phyloP scores from a whole-genome alignment of 2,888 invertebrate species.

The Trimorus sp. region DNA sequence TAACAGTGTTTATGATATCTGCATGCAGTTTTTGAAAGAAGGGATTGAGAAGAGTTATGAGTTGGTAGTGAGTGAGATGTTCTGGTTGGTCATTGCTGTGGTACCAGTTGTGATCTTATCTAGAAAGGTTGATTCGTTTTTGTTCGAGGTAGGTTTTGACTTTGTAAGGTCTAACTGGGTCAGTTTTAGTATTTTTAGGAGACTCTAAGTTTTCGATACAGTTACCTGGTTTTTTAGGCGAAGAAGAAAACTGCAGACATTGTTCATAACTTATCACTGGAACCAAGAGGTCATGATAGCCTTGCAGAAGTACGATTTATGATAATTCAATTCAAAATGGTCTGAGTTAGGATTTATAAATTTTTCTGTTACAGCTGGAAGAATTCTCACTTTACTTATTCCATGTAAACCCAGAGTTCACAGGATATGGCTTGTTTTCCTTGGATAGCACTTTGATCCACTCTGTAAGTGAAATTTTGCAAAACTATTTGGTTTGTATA shows the following conservation, averaged over 20 bases:
- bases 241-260: conserved; percentile 23
- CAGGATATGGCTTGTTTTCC: conserved; percentile 19
- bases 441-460: conserved; percentile 28
- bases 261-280: conserved; percentile 12
- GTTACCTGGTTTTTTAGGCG: not conserved
- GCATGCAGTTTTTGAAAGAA: conserved; percentile 6
- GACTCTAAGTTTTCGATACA: too few species aligned
- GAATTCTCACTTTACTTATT: conserved; percentile 37
- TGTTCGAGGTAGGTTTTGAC: too few species aligned
- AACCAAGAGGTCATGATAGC: not conserved
- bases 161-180: too few species aligned
- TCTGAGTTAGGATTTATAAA: not conserved
- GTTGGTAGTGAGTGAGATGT: not conserved
- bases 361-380: conserved; percentile 11
- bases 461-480: conserved; percentile 12
- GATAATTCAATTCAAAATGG: too few species aligned
- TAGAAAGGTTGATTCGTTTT: conserved; percentile 9
- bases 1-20: conserved; percentile 18
- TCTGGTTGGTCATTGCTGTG: conserved; percentile 4
- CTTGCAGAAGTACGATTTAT: conserved; percentile 7
- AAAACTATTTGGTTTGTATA: not conserved
- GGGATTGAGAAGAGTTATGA: not conserved
- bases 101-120: conserved; percentile 24
- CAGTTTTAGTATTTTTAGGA: too few species aligned
- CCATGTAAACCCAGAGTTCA: conserved; percentile 24